These are phyloP conservation scores for Melanotaenia pygmaea DNA, from an alignment of 2,797 vertebrate species.

Conservation along the genomic window DNA sequence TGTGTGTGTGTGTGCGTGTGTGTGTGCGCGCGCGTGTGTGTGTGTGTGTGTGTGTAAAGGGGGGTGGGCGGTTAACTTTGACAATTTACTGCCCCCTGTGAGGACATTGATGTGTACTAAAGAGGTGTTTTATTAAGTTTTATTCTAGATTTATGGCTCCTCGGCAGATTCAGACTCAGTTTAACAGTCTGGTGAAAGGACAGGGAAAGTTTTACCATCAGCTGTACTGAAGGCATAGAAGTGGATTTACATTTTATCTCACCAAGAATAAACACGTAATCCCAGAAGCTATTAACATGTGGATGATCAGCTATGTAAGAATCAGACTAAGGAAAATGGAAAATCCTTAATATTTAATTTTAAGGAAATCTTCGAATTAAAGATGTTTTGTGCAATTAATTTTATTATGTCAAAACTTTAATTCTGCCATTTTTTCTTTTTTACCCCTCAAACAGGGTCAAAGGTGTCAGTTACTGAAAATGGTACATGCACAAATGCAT, in stretches of 20 bases:
- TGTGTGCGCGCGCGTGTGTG: too few relatives aligned
- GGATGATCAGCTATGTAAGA: neutral
- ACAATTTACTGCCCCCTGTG: neutral
- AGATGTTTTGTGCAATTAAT: too few relatives aligned
- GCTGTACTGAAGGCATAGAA: conserved; percentile 6
- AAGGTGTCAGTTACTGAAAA: too few relatives aligned
- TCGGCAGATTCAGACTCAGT: conserved; percentile 18
- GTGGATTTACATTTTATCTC: conserved; percentile 16
- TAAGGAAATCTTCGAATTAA: too few relatives aligned
- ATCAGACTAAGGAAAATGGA: too few relatives aligned
- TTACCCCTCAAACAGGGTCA: too few relatives aligned
- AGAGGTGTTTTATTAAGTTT: conserved; percentile 20
- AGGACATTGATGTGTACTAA: conserved; percentile 21
- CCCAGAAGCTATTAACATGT: neutral
- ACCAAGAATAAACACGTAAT: conserved; percentile 4
- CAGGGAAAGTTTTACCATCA: conserved; percentile 5
- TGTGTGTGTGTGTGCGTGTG: too few relatives aligned
- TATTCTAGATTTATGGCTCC: conserved; percentile 10
- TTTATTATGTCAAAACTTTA: too few relatives aligned
- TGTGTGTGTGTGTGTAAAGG: neutral
- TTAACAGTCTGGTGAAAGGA: conserved; percentile 28
- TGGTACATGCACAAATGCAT: too few relatives aligned
- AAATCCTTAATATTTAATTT: too few relatives aligned
- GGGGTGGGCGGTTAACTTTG: neutral
- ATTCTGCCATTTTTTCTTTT: too few relatives aligned